Base-by-base conservation (phyloP, 2,797 vertebrate species). In the Manis crassicaudata region DNA sequence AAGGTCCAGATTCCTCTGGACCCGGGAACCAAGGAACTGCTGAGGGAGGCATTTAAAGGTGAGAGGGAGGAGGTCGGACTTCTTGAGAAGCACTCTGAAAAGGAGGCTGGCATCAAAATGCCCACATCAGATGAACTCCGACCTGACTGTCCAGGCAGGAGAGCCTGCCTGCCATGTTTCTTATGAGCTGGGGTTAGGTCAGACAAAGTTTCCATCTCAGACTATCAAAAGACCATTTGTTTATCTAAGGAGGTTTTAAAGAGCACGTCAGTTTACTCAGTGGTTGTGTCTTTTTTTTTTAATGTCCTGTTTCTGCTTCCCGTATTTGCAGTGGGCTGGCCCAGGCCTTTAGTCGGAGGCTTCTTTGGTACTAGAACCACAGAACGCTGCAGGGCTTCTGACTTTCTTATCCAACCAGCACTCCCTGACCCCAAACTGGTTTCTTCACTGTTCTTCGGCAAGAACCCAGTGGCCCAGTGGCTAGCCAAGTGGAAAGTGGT, bases 401-500 rank as follows among this genome's bases (percentile, higher is more conserved):
- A 84, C n/a, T 92, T 89, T 91, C 56, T 84, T 89, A 14, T 32
- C 62, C 75, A 87, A 43, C 12, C 54, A 84, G 20, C 46, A 14
- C 27, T 4, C 52, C 83, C 5, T 20, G 11, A 23, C 32, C 16
- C 17, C 43, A 1, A 97, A 97, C 75, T 7, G 7, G 75, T 79
- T 75, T 92, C 90, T 84, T 89, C 54, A 65, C 56, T 87, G 25
- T 91, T 94, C 82, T 92, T 94, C 0, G 3, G 84, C 95, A 97
- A 93, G 75, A 95, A 95, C 32, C 52, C 63, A 81, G 60, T 76
- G 76, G 43, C 70, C 86, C 89, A 72, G 40, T 93, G 2, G 6
- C 23, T 52, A 54, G 80, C 94, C 89, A 96, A 96, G 76, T 62
- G 37, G 62, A 97, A 96, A 94, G 25, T 96, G 92, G 60, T 88